Evolutionary conservation across 92 coral and sea anemone species (phyloP).

Genomic region (Desmophyllum pertusum): DNA sequence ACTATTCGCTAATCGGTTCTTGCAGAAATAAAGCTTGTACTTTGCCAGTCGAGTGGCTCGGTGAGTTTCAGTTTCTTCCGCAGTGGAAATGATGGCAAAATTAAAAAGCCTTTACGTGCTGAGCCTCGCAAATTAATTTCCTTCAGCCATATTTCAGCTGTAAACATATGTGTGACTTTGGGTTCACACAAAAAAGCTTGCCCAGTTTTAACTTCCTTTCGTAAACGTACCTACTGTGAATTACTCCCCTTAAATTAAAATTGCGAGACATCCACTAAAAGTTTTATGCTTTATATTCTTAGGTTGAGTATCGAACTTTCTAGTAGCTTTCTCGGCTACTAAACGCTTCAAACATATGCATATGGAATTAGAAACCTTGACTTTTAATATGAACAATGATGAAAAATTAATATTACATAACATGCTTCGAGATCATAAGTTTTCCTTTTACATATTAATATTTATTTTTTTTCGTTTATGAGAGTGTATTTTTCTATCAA

Average conservation of each 20-base stretch:
- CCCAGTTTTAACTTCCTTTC: neutral
- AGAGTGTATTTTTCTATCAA: neutral
- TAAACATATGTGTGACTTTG: neutral
- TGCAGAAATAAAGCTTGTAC: neutral
- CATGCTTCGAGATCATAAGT: neutral
- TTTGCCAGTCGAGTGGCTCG: neutral
- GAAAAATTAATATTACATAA: slow-evolving; percentile 1
- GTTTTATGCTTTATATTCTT: neutral
- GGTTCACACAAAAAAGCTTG: neutral
- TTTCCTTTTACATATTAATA: neutral
- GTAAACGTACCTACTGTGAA: neutral
- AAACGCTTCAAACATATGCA: slow-evolving; percentile 3
- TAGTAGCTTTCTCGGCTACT: no score
- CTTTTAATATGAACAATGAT: neutral
- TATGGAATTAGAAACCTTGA: neutral
- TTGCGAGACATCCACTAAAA: neutral
- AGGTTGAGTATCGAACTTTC: neutral
- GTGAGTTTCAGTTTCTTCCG: neutral
- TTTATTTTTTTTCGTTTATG: neutral
- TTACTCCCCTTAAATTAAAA: neutral
- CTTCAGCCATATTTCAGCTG: neutral
- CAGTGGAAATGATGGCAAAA: neutral
- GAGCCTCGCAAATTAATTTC: neutral
- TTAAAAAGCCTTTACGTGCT: neutral
- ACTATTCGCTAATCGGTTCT: neutral